Conservation (phyloP, 2,888 invertebrate species). For the Tryphoninae sp. region DNA sequence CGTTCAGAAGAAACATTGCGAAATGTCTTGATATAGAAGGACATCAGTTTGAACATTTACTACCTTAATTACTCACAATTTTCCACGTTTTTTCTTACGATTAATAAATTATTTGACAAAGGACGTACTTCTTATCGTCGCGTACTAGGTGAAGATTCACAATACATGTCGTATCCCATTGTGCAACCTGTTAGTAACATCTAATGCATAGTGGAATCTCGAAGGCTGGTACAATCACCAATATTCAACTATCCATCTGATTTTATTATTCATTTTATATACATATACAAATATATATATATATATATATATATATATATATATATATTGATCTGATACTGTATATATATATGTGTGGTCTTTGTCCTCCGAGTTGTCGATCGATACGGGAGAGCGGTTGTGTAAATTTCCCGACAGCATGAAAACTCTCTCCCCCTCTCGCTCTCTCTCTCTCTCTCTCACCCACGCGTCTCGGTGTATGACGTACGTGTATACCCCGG, state of each 20-base stretch:
- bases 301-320: neutral
- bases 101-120: no score
- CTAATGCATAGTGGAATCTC: neutral
- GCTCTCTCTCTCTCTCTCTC: constrained; percentile 26
- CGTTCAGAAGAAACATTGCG: no score
- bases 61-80: no score
- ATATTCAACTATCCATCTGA: neutral
- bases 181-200: neutral
- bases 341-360: constrained; percentile 24
- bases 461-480: constrained; percentile 46
- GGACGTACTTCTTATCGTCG: no score
- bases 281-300: neutral
- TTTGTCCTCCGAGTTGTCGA: constrained; percentile 54
- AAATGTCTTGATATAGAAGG: no score
- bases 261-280: neutral
- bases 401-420: constrained; percentile 56
- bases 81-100: no score
- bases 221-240: neutral
- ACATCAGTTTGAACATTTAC: no score
- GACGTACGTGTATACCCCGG: constrained; percentile 48
- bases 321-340: neutral
- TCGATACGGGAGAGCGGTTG: constrained; percentile 58
- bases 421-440: constrained; percentile 30
- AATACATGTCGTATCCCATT: no score
- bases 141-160: no score